phyloP scores from a whole-genome alignment of 2,888 invertebrate species.

The Octodonta nipae region DNA sequence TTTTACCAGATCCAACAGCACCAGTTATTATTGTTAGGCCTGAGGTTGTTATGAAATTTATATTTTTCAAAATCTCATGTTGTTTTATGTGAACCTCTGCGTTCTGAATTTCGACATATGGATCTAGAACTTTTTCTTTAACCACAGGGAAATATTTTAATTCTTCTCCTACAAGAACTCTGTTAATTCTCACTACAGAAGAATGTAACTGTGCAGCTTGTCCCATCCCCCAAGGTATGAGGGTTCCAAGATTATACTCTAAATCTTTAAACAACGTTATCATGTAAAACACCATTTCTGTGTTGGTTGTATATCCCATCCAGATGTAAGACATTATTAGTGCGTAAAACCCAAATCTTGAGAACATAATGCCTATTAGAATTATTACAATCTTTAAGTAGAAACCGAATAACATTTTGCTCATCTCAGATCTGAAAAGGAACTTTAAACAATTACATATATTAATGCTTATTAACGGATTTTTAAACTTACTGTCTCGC shows the following conservation, averaged over 20 bases:
- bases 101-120: constrained; percentile 13
- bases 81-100: constrained; percentile 21
- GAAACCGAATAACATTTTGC: constrained; percentile 34
- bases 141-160: background rate
- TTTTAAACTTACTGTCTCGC: constrained; percentile 28
- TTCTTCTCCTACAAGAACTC: constrained; percentile 31
- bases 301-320: constrained; percentile 55
- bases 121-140: background rate
- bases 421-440: constrained; percentile 49
- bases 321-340: constrained; percentile 47
- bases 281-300: constrained; percentile 76
- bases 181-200: constrained; percentile 55
- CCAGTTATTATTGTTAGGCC: constrained; percentile 46
- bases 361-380: constrained; percentile 24
- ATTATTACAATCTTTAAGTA: constrained; percentile 25
- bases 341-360: constrained; percentile 28
- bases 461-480: no score
- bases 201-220: constrained; percentile 67
- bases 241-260: constrained; percentile 72
- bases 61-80: constrained; percentile 30
- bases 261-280: constrained; percentile 83
- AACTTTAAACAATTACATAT: no score
- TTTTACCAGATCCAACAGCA: constrained; percentile 56
- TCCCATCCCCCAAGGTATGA: constrained; percentile 74
- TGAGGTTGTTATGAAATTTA: constrained; percentile 18